These are phyloP conservation scores for Speoplatyrhinus poulsoni DNA, from an alignment of 2,113 vertebrate genomes.

Conservation along the genomic window DNA sequence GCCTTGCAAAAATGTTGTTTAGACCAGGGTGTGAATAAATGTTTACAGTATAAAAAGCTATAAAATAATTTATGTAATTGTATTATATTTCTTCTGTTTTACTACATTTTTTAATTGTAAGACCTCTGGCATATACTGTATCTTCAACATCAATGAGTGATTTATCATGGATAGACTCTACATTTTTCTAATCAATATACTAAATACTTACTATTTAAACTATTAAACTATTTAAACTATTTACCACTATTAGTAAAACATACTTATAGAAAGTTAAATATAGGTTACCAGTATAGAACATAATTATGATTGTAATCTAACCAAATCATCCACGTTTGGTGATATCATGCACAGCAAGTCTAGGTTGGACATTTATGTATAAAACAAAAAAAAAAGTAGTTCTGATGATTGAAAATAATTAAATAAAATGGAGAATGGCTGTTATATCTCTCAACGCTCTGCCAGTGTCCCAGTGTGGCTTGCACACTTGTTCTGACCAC, in stretches of 20 bases:
- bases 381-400: too few relatives aligned
- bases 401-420: too few relatives aligned
- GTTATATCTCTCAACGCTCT: background rate
- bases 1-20: conserved; percentile 24
- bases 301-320: too few relatives aligned
- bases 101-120: background rate
- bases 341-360: too few relatives aligned
- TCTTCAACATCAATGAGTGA: conserved; percentile 38
- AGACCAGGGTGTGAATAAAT: conserved; percentile 9
- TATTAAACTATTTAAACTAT: too few relatives aligned
- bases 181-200: background rate
- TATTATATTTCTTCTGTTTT: conserved; percentile 17
- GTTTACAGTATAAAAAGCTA: conserved; percentile 36
- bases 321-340: too few relatives aligned
- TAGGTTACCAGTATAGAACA: too few relatives aligned
- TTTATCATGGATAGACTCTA: conserved; percentile 8
- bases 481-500: conserved; percentile 7
- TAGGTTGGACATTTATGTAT: too few relatives aligned
- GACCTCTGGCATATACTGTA: conserved; percentile 20
- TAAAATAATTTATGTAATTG: conserved; percentile 22
- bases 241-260: too few relatives aligned
- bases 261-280: too few relatives aligned
- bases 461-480: conserved; percentile 6
- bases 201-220: too few relatives aligned
- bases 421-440: background rate